Conservation (phyloP, 2,797 vertebrate genomes). For the Pangasius sanitwongsei region DNA sequence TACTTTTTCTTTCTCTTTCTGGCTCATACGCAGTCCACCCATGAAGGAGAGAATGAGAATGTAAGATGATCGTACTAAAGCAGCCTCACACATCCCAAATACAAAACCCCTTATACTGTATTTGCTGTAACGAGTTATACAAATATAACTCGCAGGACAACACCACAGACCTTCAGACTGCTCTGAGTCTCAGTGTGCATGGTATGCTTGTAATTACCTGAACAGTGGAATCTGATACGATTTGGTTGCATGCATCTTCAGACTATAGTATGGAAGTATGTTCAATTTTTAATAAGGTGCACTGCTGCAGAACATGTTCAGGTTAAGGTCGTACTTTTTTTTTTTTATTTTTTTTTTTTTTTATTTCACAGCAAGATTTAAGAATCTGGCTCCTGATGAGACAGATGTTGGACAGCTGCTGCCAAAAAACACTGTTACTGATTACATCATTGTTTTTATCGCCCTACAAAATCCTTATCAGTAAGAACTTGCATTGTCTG, state of each 20-base stretch:
- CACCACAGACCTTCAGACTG: background rate
- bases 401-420: slow-evolving; percentile 16
- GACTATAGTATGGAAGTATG: background rate
- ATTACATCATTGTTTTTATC: slow-evolving; percentile 5
- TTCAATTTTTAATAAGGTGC: background rate
- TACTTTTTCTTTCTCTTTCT: background rate
- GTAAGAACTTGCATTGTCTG: too few relatives aligned
- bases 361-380: background rate
- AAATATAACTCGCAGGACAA: background rate
- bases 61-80: background rate
- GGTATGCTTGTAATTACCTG: background rate
- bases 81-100: background rate
- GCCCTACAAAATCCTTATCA: too few relatives aligned
- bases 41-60: background rate
- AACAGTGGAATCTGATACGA: background rate
- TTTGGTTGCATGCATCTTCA: background rate
- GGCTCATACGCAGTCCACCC: background rate
- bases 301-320: background rate
- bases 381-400: background rate
- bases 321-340: background rate
- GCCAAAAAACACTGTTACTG: background rate
- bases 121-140: background rate
- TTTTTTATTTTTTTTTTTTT: background rate
- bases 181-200: background rate
- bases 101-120: background rate